phyloP scores from a whole-genome alignment of 35 echinoderm and acorn worm species.

The Ophioderma brevispina region DNA sequence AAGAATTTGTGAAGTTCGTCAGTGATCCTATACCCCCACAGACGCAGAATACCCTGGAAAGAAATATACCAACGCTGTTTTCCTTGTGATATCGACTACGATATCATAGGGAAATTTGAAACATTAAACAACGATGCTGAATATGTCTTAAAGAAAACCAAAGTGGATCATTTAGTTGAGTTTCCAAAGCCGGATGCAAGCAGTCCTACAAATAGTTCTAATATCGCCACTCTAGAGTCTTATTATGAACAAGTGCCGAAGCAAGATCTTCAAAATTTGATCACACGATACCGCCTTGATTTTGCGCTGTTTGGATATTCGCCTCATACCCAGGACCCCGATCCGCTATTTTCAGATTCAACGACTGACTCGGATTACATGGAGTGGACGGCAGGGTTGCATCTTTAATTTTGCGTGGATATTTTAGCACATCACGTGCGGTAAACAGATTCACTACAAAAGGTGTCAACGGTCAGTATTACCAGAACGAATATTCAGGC shows the following conservation, averaged over 20 bases:
- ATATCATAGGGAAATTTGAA: slow-evolving; percentile 61
- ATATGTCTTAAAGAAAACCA: slow-evolving; percentile 24
- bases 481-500: no score
- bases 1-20: slow-evolving; percentile 45
- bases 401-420: no score
- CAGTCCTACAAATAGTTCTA: slow-evolving; percentile 87
- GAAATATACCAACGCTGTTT: slow-evolving; percentile 38
- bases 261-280: slow-evolving; percentile 57
- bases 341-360: not conserved
- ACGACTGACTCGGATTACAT: no score
- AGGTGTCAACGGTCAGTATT: no score
- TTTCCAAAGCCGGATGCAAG: slow-evolving; percentile 80
- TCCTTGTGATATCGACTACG: slow-evolving; percentile 60
- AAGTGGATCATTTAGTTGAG: slow-evolving; percentile 20
- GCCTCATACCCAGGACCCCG: not conserved
- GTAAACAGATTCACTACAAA: no score
- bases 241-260: slow-evolving; percentile 62
- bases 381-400: no score
- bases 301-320: slow-evolving; percentile 85
- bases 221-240: slow-evolving; percentile 40
- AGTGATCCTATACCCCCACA: not conserved
- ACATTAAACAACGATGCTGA: slow-evolving; percentile 35
- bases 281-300: slow-evolving; percentile 61
- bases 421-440: no score
- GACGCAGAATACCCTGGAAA: slow-evolving; percentile 48